phyloP scores from a whole-genome alignment of 2,113 vertebrate species.

The Epinephelus cyanopodus region DNA sequence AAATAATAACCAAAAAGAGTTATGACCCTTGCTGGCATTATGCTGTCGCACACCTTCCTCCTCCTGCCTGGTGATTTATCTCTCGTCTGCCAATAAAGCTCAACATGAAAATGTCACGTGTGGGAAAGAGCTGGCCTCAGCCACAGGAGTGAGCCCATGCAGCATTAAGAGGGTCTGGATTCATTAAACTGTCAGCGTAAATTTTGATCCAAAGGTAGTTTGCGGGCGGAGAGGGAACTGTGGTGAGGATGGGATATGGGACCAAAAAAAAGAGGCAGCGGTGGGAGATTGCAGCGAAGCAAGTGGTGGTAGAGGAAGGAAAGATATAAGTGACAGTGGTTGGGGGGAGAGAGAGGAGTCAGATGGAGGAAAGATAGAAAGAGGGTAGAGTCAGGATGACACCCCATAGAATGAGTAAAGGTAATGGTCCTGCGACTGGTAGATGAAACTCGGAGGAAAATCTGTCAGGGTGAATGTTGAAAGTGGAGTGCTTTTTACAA shows the following conservation, averaged over 20 bases:
- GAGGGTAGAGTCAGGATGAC: constrained; percentile 55
- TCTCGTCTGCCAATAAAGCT: constrained; percentile 78
- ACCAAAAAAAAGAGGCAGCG: constrained; percentile 3
- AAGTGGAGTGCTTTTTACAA: constrained; percentile 33
- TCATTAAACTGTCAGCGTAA: constrained; percentile 84
- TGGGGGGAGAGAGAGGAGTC: neutral
- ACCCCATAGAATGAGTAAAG: constrained; percentile 54
- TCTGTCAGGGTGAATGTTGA: constrained; percentile 66
- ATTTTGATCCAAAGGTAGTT: constrained; percentile 76
- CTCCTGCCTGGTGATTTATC: constrained; percentile 77
- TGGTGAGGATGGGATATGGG: neutral
- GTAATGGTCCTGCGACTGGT: constrained; percentile 50
- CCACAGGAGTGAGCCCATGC: constrained; percentile 58
- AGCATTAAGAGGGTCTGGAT: constrained; percentile 76
- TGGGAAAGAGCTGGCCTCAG: constrained; percentile 67
- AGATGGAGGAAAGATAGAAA: constrained; percentile 53
- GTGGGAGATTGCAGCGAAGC: constrained; percentile 29
- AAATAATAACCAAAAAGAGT: constrained; percentile 81
- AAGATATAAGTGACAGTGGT: constrained; percentile 38
- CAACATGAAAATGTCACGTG: constrained; percentile 80
- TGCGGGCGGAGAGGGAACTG: constrained; percentile 47
- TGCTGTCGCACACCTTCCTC: constrained; percentile 76
- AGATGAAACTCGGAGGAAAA: constrained; percentile 54
- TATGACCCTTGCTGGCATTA: constrained; percentile 77
- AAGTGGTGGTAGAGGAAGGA: constrained; percentile 18